Conservation (phyloP, 53 echinoderm and acorn worm species). For the Paracentrotus lividus region DNA sequence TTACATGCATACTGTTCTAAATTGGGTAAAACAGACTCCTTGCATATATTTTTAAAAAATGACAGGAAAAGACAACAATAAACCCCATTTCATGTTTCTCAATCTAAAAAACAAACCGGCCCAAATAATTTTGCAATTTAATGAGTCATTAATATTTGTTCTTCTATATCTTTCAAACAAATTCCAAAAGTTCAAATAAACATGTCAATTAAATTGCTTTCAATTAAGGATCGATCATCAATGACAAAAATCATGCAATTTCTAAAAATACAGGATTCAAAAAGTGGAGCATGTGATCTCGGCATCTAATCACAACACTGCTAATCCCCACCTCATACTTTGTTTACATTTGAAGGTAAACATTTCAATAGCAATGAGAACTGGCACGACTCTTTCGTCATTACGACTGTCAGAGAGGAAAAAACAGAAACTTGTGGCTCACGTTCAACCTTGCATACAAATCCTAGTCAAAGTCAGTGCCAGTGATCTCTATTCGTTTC, state of each 20-base stretch:
- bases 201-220: background rate
- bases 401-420: background rate
- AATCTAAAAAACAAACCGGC: background rate
- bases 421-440: slow-evolving; percentile 29
- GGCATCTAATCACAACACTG: background rate
- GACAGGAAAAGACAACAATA: too few species aligned
- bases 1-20: background rate
- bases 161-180: slow-evolving; percentile 9
- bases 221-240: background rate
- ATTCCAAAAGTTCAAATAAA: background rate
- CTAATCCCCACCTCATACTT: slow-evolving; percentile 2
- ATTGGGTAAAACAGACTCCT: background rate
- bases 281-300: background rate
- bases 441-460: background rate
- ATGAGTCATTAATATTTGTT: slow-evolving; percentile 21
- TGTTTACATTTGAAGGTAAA: slow-evolving; percentile 40
- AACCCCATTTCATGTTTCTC: background rate
- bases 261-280: slow-evolving; percentile 28
- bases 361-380: background rate
- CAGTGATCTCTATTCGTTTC: background rate
- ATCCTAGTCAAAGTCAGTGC: slow-evolving; percentile 28
- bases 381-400: background rate
- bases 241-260: background rate
- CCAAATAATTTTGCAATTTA: background rate
- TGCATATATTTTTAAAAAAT: background rate